Evolutionary conservation across 1,140 invertebrate genomes (phyloP).

Genomic region (Anagrus nilaparvatae): DNA sequence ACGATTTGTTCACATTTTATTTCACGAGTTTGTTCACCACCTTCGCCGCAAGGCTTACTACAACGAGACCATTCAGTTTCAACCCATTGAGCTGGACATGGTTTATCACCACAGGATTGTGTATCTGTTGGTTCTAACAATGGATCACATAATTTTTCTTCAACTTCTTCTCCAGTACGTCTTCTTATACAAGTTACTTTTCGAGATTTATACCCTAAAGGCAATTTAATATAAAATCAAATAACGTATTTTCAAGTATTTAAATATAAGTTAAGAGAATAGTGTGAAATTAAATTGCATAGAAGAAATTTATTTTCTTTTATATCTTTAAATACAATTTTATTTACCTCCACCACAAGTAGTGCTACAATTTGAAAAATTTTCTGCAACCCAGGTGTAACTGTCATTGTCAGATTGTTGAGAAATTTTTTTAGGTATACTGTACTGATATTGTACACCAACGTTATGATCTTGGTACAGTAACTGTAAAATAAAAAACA

Average conservation of each 20-base stretch:
- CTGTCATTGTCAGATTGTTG: constrained; percentile 54
- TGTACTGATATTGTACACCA: constrained; percentile 86
- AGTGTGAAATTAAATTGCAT: neutral
- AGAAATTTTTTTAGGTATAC: constrained; percentile 63
- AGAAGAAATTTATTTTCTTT: neutral
- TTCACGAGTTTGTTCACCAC: constrained; percentile 56
- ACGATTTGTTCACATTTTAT: constrained; percentile 72
- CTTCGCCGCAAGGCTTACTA: constrained; percentile 67
- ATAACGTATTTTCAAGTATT: constrained; percentile 4
- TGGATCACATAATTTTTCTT: constrained; percentile 68
- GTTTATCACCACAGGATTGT: constrained; percentile 60
- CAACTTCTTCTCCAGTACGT: constrained; percentile 55
- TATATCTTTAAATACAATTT: neutral
- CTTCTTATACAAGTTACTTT: constrained; percentile 62
- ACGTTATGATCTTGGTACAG: constrained; percentile 78
- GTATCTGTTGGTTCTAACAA: constrained; percentile 54
- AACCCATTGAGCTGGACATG: constrained; percentile 79
- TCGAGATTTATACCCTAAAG: constrained; percentile 59
- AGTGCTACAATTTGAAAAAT: constrained; percentile 69
- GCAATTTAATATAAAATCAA: neutral
- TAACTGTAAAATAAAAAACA: constrained; percentile 48
- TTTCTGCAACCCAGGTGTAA: constrained; percentile 71
- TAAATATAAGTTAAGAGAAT: neutral
- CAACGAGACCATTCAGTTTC: constrained; percentile 75
- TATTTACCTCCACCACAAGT: constrained; percentile 75